Evolutionary conservation across 2,888 invertebrate species (phyloP).

Genomic region (Eupithecia insigniata): DNA sequence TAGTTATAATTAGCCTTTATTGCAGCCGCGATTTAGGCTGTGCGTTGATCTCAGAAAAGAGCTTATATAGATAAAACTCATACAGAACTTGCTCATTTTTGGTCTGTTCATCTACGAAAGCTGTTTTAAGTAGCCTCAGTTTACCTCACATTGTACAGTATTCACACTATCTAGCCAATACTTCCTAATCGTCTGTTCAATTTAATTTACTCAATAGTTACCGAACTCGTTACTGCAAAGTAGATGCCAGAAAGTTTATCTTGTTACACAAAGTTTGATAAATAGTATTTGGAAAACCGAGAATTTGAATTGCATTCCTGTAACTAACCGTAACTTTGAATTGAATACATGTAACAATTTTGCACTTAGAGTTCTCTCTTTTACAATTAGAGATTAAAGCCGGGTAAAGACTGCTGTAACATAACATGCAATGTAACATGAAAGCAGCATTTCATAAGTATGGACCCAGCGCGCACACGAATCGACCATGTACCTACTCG

Average conservation of each 20-base stretch:
- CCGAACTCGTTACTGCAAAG: slow-evolving; percentile 1
- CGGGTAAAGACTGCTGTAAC: too few relatives aligned
- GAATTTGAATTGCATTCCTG: slow-evolving; percentile 2
- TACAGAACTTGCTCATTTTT: background rate
- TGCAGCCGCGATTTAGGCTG: background rate
- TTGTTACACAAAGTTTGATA: background rate
- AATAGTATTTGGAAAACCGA: background rate
- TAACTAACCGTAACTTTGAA: slow-evolving; percentile 2
- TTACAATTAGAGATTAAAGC: background rate
- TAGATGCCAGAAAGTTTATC: background rate
- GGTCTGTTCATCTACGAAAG: background rate
- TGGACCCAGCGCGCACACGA: too few relatives aligned
- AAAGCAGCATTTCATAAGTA: too few relatives aligned
- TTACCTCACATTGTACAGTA: background rate
- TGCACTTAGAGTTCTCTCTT: background rate
- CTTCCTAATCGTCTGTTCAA: background rate
- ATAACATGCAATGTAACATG: too few relatives aligned
- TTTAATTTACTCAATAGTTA: background rate
- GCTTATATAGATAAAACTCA: background rate
- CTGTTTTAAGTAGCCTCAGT: background rate
- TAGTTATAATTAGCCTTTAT: background rate
- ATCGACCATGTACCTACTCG: too few relatives aligned
- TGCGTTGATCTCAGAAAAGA: background rate
- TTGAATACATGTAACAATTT: background rate
- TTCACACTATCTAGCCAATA: background rate